Evolutionary conservation across 2,113 vertebrate genomes (phyloP).

Genomic region (Willisornis vidua): DNA sequence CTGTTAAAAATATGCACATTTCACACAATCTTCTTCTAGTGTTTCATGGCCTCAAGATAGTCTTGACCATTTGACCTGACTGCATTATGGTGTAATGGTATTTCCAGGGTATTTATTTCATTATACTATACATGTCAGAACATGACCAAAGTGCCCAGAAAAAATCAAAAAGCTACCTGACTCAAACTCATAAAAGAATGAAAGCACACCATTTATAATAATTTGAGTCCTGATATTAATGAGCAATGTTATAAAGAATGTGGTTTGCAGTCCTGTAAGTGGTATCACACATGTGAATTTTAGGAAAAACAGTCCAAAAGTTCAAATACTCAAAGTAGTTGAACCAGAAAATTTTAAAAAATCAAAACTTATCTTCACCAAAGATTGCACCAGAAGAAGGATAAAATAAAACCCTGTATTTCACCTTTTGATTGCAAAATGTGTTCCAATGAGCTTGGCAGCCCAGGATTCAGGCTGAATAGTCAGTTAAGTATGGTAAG

Average conservation of each 20-base stretch:
- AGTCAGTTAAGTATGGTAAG: neutral
- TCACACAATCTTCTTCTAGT: neutral
- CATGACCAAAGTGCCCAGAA: neutral
- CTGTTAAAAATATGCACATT: neutral
- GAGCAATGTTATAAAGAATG: neutral
- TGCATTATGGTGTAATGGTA: neutral
- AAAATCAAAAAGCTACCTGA: neutral
- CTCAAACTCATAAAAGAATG: neutral
- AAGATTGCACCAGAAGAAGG: neutral
- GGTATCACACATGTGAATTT: neutral
- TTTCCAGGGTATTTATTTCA: neutral
- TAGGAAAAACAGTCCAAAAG: neutral
- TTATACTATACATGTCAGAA: neutral
- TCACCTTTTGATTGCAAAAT: neutral
- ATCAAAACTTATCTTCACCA: neutral
- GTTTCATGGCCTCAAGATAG: constrained; percentile 14
- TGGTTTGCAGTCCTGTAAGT: neutral
- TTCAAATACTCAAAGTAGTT: neutral
- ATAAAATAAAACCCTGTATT: neutral
- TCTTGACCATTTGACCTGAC: constrained; percentile 39
- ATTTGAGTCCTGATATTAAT: neutral
- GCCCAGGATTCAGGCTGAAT: neutral
- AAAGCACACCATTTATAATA: neutral
- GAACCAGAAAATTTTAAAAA: neutral
- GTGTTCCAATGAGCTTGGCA: neutral